Evolutionary conservation across 2,113 vertebrate species (phyloP), one percentile per base, ranked within the genome.

Genomic region (Istiophorus platypterus): DNA sequence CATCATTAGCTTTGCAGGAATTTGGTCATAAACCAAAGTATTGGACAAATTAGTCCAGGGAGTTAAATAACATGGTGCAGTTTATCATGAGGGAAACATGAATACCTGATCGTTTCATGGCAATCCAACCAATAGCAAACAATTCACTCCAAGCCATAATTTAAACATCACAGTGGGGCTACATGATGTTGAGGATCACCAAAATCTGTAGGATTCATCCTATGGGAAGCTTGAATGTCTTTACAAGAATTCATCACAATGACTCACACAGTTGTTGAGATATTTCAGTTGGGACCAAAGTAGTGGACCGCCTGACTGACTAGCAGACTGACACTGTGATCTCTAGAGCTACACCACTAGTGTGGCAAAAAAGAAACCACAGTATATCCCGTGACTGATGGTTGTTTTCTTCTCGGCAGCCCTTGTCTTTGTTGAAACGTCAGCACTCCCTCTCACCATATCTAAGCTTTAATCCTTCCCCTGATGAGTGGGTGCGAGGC

Each of bases 401-500:
- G 34, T 39, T 51, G 7, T 34, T 64, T 22, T 68, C 22, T 47
- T 51, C 45, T 22, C 34, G 10, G 27, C 24, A 2, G 29, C 61
- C 8, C 6, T 34, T 80, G 29, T 27, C 7, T 83, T 20, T 52
- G 18, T 26, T 66, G 17, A 52, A 41, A 1, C 37, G 8, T 67
- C 65, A 59, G 18, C 39, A 39, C 26, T 72, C 20, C 45, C 22
- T 31, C 22, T 61, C 29, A n/a, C 24, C 24, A 63, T 73, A 65
- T 76, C 69, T 54, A 29, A 67, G 58, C 63, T 63, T 64, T 61
- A 37, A 67, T 84, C 72, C 22, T 37, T 75, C 26, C 62, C 78
- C 64, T 51, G 29, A 54, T 73, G 41, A 73, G 70, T 63, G 42
- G 22, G 61, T 61, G 66, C 41, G 59, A 26, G 17, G 20, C 69